These are phyloP conservation scores for Enteromius treurensis DNA, from an alignment of 2,797 vertebrate genomes.

Conservation along the genomic window DNA sequence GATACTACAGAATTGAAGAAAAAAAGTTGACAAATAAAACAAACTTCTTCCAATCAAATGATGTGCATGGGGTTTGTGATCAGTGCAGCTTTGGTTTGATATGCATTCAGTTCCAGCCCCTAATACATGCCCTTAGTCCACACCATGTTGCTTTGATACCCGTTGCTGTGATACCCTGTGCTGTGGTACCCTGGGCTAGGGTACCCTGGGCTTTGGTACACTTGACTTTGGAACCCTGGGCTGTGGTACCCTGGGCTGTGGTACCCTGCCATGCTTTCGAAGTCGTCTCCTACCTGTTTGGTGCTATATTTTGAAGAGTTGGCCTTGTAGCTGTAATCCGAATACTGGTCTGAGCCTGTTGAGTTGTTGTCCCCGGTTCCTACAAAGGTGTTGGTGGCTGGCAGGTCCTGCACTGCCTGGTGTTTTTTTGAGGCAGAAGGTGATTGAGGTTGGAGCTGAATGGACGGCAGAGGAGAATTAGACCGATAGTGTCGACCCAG, in stretches of 20 bases:
- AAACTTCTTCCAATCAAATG: constrained; percentile 1
- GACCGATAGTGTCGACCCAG: constrained; percentile 97
- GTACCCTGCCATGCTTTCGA: constrained; percentile 85
- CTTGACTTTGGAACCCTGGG: constrained; percentile 59
- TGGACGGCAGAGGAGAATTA: constrained; percentile 95
- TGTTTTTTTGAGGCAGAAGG: constrained; percentile 99
- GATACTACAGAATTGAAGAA: constrained; percentile 18
- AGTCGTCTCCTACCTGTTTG: constrained; percentile 99
- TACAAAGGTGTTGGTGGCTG: constrained; percentile 97
- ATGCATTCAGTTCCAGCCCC: constrained; percentile 71
- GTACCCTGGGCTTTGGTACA: constrained; percentile 69
- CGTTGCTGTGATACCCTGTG: constrained; percentile 27
- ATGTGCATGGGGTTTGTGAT: constrained; percentile 42
- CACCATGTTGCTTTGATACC: constrained; percentile 75
- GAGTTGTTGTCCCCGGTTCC: constrained; percentile 98
- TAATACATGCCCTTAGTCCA: constrained; percentile 94
- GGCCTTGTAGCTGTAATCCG: constrained; percentile 99
- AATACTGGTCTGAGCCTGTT: constrained; percentile 98
- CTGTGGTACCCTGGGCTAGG: constrained; percentile 28
- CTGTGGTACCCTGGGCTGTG: constrained; percentile 61
- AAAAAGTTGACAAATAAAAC: constrained; percentile 45
- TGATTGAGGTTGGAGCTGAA: constrained; percentile 96
- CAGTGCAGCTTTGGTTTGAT: constrained; percentile 76
- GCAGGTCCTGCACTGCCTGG: constrained; percentile 98
- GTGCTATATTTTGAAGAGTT: constrained; percentile 98